Evolutionary conservation across 2,113 vertebrate species (phyloP).

Genomic region (Patagioenas fasciata): DNA sequence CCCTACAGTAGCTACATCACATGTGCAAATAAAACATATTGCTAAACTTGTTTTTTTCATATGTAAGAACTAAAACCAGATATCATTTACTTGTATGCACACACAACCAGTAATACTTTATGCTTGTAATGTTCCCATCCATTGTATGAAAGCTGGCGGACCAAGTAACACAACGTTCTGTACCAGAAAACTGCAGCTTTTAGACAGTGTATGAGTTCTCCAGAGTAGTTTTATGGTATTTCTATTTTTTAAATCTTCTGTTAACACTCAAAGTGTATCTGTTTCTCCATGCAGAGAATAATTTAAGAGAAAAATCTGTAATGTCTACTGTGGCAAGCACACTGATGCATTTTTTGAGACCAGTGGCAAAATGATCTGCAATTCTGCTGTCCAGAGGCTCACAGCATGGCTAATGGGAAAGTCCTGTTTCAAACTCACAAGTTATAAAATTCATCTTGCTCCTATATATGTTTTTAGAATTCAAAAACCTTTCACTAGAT

Average conservation of each 20-base stretch:
- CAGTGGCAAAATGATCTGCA: neutral
- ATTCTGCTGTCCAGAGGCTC: neutral
- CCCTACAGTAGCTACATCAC: neutral
- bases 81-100: neutral
- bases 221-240: constrained; percentile 1
- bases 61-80: neutral
- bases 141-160: constrained; percentile 12
- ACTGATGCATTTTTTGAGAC: neutral
- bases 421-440: neutral
- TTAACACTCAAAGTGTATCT: neutral
- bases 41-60: constrained; percentile 24
- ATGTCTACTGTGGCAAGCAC: neutral
- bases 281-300: neutral
- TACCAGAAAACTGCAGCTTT: constrained; percentile 33
- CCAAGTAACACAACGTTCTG: constrained; percentile 19
- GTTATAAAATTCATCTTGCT: neutral
- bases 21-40: neutral
- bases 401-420: neutral
- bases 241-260: neutral
- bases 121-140: neutral
- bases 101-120: neutral
- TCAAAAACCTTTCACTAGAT: neutral
- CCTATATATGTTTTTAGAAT: neutral
- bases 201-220: neutral
- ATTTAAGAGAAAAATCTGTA: neutral